Evolutionary conservation across 2,797 vertebrate genomes (phyloP), one percentile per base, ranked within the genome.

Genomic region (Enoplosus armatus): DNA sequence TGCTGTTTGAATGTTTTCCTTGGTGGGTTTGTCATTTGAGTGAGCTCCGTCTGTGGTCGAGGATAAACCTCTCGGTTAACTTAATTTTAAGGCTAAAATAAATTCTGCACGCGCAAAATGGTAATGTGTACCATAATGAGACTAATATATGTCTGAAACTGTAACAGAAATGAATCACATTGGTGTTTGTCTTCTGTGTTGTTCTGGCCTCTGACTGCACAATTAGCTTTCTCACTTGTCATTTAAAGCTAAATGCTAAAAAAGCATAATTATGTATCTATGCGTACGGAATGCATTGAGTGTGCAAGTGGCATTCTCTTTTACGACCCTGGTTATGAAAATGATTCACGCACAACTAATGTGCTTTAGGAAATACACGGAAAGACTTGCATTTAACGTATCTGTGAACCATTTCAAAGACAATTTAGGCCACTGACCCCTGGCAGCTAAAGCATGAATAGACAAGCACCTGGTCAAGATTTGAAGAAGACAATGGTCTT

Each of bases 1-100:
- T 60, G 50, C 47, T 79, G 41, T 81, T 85, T 77, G 54, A 41
- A 47, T 67, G 43, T 45, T 69, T 72, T 67, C 33, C 33, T 39
- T 63, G 50, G 64, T 66, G 33, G 33, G 26, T 66, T 78, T 84
- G 64, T 53, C 15, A 37, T 73, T 50, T 59, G 41, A 55, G 37
- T 45, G 26, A 37, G 67, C n/a, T 45, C 7, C 0, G 4, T 41
- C 37, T 73, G 20, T 39, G 14, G 56, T 79, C 20, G 43, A 60
- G 24, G n/a, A 72, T 43, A 60, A 64, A 59, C 35, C 35, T 39
- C 12, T 41, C 48, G 43, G 50, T 33, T 60, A 48, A 54, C 33
- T 24, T 8, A 29, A 22, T 69, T 47, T 59, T 11, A n/a, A 43
- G 22, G 16, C 26, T 60, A 6, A 22, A 35, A 29, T 61, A 15